Percentiles rank a stretch among this genome's conserved stretches.
Conservation (phyloP, 2,888 invertebrate genomes). For the Thalpophila matura region DNA sequence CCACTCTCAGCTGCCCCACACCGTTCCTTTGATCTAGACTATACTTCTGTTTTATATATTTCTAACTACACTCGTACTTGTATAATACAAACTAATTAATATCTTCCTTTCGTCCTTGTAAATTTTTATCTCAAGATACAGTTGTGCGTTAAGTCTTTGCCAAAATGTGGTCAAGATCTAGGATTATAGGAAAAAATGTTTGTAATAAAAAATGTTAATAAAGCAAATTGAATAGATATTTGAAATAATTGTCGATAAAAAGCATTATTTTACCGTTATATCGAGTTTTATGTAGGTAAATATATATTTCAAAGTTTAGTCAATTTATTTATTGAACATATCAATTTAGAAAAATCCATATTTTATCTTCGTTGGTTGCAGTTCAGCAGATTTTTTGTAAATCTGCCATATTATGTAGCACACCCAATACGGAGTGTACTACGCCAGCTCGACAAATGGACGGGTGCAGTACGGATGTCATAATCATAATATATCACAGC, state of each 20-base stretch:
- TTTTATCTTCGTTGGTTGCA: conserved; percentile 25
- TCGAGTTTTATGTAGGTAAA: conserved; percentile 19
- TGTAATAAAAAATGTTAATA: conserved; percentile 1
- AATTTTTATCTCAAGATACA: conserved; percentile 37
- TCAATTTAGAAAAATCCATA: conserved; percentile 40
- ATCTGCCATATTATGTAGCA: no score
- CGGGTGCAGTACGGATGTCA: no score
- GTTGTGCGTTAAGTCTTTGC: conserved; percentile 30
- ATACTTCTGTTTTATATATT: conserved; percentile 28
- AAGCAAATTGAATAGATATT: background rate
- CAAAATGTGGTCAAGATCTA: conserved; percentile 9
- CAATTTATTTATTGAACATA: conserved; percentile 63
- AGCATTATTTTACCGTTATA: conserved; percentile 13
- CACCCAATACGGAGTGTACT: no score
- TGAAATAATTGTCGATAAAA: conserved; percentile 6
- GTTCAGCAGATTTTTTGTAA: no score
- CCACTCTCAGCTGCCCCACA: conserved; percentile 39
- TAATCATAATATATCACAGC: no score
- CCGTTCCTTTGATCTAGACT: conserved; percentile 43
- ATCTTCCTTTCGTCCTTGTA: conserved; percentile 26
- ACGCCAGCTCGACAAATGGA: no score
- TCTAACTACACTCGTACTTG: conserved; percentile 33
- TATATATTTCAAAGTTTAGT: conserved; percentile 36
- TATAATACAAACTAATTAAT: conserved; percentile 15
- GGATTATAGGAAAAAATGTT: conserved; percentile 14